Evolutionary conservation across 2,113 vertebrate species (phyloP).

Genomic region (Callaeas wilsoni): DNA sequence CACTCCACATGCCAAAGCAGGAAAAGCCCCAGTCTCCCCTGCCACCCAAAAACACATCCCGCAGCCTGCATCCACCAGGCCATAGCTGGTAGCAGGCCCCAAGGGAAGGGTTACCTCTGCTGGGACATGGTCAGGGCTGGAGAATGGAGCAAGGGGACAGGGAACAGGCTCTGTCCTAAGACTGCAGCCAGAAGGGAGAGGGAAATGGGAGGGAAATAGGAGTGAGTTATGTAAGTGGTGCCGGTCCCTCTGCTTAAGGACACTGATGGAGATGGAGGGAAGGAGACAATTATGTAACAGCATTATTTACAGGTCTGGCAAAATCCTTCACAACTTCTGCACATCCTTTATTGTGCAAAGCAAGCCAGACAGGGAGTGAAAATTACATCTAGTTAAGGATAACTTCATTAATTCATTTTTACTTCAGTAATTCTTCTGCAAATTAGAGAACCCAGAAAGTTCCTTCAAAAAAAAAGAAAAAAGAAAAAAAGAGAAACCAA

Average conservation of each 20-base stretch:
- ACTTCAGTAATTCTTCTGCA: neutral
- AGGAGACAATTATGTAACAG: constrained; percentile 4
- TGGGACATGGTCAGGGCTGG: neutral
- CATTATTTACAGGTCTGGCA: constrained; percentile 23
- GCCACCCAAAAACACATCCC: neutral
- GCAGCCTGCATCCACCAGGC: rapidly evolving
- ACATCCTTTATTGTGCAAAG: constrained; percentile 4
- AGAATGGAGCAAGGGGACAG: neutral
- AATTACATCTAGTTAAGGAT: neutral
- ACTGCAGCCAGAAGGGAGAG: neutral
- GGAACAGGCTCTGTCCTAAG: neutral
- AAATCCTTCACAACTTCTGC: neutral
- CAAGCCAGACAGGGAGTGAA: neutral
- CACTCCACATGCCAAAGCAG: neutral
- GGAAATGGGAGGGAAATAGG: neutral
- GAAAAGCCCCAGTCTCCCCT: neutral
- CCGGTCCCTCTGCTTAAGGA: neutral
- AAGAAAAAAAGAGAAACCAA: neutral
- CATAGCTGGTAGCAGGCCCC: neutral
- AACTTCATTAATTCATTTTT: neutral
- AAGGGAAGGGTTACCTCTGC: neutral
- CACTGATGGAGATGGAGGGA: neutral
- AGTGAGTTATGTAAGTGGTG: neutral
- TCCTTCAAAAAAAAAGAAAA: neutral
- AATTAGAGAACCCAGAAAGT: neutral